Conservation (phyloP, 2,888 invertebrate genomes). For the Ophion obscuratus region DNA sequence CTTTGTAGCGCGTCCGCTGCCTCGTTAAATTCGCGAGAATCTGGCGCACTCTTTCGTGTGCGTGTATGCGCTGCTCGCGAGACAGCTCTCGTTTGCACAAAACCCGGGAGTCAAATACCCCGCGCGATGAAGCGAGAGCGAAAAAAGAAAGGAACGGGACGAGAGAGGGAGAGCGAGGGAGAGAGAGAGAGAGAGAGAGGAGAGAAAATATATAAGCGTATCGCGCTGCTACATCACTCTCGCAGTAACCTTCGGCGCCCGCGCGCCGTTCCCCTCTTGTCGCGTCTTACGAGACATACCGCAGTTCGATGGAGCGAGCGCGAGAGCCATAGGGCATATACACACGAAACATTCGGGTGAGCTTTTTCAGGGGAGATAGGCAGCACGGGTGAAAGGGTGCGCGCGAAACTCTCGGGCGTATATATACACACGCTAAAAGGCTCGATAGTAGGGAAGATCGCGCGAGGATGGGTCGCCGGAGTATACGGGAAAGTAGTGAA, state of each 20-base stretch:
- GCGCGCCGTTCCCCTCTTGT: slow-evolving; percentile 18
- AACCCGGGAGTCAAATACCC: slow-evolving; percentile 62
- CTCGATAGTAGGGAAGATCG: slow-evolving; percentile 18
- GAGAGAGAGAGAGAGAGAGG: slow-evolving; percentile 6
- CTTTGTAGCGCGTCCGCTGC: neutral
- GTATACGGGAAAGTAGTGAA: slow-evolving; percentile 75
- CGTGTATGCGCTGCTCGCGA: slow-evolving; percentile 15
- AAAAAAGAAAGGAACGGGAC: slow-evolving; percentile 9
- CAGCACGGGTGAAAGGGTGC: slow-evolving; percentile 34
- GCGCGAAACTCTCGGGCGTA: slow-evolving; percentile 29
- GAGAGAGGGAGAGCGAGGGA: neutral
- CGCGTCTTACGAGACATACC: neutral
- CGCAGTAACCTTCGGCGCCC: slow-evolving; percentile 1
- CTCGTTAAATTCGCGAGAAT: slow-evolving; percentile 35
- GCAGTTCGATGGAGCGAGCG: slow-evolving; percentile 17
- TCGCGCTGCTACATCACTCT: neutral
- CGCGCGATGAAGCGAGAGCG: slow-evolving; percentile 40
- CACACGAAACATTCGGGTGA: slow-evolving; percentile 50
- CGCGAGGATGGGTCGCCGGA: slow-evolving; percentile 77
- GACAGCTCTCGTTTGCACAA: slow-evolving; percentile 36
- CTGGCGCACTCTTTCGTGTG: slow-evolving; percentile 23
- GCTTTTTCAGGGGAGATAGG: slow-evolving; percentile 40
- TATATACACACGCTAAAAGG: slow-evolving; percentile 4
- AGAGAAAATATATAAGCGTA: slow-evolving; percentile 7
- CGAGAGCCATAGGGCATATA: slow-evolving; percentile 14